Percentiles rank a stretch among this genome's conserved stretches.
Conservation (phyloP, 2,888 invertebrate species). For the Tiliacea aurago region DNA sequence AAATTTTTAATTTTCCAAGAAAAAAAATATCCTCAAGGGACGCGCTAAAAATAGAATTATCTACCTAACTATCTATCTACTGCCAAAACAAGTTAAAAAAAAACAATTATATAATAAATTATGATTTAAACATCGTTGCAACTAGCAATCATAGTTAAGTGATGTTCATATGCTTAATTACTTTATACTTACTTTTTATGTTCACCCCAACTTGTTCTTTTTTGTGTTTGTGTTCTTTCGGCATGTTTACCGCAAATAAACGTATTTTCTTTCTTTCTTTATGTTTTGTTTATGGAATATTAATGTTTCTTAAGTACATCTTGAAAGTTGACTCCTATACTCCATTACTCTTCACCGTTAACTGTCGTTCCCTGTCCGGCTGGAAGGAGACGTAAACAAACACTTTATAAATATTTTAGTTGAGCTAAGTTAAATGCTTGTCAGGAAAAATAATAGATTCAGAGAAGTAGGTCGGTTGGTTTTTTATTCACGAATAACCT, state of each 20-base stretch:
- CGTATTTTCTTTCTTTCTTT: no score
- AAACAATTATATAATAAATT: not conserved
- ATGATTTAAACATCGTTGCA: not conserved
- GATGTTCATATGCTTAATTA: no score
- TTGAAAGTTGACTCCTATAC: not conserved
- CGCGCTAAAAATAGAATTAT: not conserved
- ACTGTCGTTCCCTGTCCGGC: not conserved
- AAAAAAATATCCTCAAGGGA: not conserved
- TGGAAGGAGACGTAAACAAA: not conserved
- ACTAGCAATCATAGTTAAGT: no score
- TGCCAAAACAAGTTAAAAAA: not conserved
- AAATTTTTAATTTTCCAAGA: not conserved
- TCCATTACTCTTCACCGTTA: not conserved
- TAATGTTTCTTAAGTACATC: not conserved
- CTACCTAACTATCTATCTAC: not conserved
- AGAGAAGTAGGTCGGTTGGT: not conserved
- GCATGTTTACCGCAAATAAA: no score
- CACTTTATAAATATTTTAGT: slow-evolving; percentile 4
- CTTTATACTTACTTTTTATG: no score
- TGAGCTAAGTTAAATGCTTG: slow-evolving; percentile 2
- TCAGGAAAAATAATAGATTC: slow-evolving; percentile 1
- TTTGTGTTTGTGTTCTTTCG: no score
- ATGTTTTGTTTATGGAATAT: no score
- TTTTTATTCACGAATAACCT: not conserved
- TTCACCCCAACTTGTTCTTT: no score